Evolutionary conservation across 2,797 vertebrate species (phyloP).

Genomic region (Hozukius guyotensis): DNA sequence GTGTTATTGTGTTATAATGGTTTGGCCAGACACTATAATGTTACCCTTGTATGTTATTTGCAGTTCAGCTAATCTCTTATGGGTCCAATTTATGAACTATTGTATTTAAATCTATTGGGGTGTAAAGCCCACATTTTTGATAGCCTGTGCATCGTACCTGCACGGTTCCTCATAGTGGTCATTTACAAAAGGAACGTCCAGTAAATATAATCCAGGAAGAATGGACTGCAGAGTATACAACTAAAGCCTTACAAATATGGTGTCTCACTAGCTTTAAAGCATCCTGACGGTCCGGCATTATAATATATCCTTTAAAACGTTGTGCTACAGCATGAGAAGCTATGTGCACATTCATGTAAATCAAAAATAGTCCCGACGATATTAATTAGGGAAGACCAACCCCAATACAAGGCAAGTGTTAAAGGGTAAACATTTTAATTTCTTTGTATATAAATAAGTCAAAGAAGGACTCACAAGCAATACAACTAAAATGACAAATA

Average conservation of each 20-base stretch:
- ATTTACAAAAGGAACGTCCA: not conserved
- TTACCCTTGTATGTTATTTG: not conserved
- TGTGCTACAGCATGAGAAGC: too few species aligned
- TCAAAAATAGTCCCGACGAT: not conserved
- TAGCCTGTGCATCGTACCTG: not conserved
- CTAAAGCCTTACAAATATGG: not conserved
- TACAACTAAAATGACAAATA: conserved; percentile 19
- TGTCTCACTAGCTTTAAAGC: not conserved
- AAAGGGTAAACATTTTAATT: not conserved
- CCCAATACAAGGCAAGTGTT: not conserved
- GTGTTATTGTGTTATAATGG: not conserved
- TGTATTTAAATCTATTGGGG: not conserved
- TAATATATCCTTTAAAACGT: not conserved
- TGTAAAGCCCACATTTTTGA: not conserved
- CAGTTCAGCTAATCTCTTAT: not conserved
- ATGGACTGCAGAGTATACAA: too few species aligned
- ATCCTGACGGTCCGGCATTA: not conserved
- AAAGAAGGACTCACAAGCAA: not conserved
- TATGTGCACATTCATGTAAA: not conserved
- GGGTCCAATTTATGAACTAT: not conserved
- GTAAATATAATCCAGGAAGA: too few species aligned
- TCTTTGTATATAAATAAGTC: not conserved
- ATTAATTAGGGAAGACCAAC: not conserved
- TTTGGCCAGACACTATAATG: not conserved
- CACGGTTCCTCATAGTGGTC: not conserved